Evolutionary conservation across 2,797 vertebrate species (phyloP).

Genomic region (Hapalemur alaotrensis): DNA sequence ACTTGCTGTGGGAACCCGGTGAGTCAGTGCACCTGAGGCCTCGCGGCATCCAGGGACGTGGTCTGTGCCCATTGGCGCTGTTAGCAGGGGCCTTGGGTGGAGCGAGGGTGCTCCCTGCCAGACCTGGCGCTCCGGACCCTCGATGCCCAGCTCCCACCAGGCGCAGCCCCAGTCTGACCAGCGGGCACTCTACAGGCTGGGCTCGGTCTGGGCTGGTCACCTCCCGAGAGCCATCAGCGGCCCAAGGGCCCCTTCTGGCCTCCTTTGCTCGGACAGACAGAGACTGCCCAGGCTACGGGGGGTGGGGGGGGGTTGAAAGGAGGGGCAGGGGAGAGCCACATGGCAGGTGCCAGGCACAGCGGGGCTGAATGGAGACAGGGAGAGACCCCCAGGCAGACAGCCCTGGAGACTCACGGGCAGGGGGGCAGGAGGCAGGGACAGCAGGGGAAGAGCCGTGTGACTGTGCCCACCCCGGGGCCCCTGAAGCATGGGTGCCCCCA

Average conservation of each 20-base stretch:
- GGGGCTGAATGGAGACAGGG: neutral
- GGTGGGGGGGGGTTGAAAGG: too few species aligned
- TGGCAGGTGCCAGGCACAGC: neutral
- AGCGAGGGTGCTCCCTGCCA: too few species aligned
- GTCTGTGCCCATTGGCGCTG: fast-evolving
- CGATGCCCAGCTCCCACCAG: fast-evolving
- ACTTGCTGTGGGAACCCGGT: fast-evolving
- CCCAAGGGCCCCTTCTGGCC: neutral
- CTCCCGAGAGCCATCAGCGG: neutral
- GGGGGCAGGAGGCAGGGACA: neutral
- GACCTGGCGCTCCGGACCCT: neutral
- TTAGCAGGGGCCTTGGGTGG: neutral
- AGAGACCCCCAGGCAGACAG: neutral
- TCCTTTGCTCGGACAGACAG: neutral
- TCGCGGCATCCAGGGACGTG: fast-evolving
- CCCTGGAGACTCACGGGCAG: too few species aligned
- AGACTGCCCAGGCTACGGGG: too few species aligned
- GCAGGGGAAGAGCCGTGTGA: too few species aligned
- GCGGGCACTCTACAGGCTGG: fast-evolving
- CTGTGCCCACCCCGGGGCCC: neutral
- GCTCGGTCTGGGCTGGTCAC: neutral
- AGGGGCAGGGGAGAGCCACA: too few species aligned
- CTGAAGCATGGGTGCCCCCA: fast-evolving
- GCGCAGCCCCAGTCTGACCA: fast-evolving
- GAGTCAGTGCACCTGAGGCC: fast-evolving